phyloP scores from a whole-genome alignment of 2,113 vertebrate genomes.

The Antechinus flavipes region DNA sequence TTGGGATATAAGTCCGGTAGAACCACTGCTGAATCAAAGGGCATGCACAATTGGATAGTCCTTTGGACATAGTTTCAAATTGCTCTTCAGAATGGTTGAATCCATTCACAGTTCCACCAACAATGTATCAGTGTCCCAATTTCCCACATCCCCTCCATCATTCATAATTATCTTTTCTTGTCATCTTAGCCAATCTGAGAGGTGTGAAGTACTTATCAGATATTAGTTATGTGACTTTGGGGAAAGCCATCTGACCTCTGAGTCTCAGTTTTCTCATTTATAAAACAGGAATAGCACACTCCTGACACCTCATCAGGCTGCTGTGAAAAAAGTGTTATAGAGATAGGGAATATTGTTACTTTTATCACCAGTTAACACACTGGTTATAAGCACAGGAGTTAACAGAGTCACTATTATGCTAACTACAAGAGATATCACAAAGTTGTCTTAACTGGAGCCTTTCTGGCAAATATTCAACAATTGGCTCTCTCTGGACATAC shows the following conservation, averaged over 20 bases:
- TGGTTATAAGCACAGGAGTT: background rate
- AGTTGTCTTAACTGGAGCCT: background rate
- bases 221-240: background rate
- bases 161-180: too few species aligned
- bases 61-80: too few species aligned
- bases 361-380: background rate
- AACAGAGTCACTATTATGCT: background rate
- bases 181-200: too few species aligned
- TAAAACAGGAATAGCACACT: background rate
- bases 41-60: too few species aligned
- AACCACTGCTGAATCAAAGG: too few species aligned
- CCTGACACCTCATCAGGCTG: background rate
- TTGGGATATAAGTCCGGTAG: too few species aligned
- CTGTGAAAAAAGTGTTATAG: background rate
- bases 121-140: too few species aligned
- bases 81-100: too few species aligned
- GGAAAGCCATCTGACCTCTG: background rate
- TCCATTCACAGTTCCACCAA: too few species aligned
- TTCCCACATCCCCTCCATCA: too few species aligned
- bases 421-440: background rate
- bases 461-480: too few species aligned
- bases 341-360: background rate
- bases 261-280: background rate
- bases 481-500: too few species aligned
- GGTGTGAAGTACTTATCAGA: background rate